Base-by-base conservation (phyloP, 2,113 vertebrate genomes). In the Pteropus alecto region DNA sequence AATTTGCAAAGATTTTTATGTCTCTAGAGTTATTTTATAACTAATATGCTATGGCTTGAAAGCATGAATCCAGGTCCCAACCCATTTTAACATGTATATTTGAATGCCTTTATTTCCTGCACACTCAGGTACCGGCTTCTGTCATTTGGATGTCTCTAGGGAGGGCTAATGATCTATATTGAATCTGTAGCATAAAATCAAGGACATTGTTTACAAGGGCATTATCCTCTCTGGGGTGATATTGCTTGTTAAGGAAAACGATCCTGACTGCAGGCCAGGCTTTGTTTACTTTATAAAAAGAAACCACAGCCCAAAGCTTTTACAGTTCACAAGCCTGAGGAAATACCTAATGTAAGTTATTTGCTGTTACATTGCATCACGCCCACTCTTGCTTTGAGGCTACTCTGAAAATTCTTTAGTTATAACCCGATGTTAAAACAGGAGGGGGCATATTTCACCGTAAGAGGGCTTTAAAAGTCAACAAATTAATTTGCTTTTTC, bases 401-500 rank as follows among this genome's bases (percentile, higher is more conserved):
- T 89, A 79, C 82, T 78, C 82, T 94, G 82, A 85, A 88, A 88
- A 91, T 91, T 61, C 35, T 85, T 41, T 33, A 70, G 18, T 67
- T 95, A 95, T 87, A 86, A 95, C 56, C 56, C 3, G 2, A 61
- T 58, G 82, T 35, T 93, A 96, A 96, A 95, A 87, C 51, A 86
- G 84, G 74, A 95, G 74, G 95, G 95, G 70, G 58, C 65, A 73
- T 93, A 96, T 93, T 98, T 95, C 95, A 61, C 60, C 73, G 33
- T 82, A 89, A 93, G 87, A 97, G 76, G 97, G 78, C 86, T 95
- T 97, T 97, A 90, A 94, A 96, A 98, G 79, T 94, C 97, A 96
- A 97, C 90, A 94, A 94, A 98, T 98, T 97, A 98, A 98, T 97
- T 94, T 96, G 86, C 94, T 93, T 95, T 97, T 71, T 22, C 28